Base-by-base conservation (phyloP, 2,888 invertebrate species). In the Plemyria rubiginata region DNA sequence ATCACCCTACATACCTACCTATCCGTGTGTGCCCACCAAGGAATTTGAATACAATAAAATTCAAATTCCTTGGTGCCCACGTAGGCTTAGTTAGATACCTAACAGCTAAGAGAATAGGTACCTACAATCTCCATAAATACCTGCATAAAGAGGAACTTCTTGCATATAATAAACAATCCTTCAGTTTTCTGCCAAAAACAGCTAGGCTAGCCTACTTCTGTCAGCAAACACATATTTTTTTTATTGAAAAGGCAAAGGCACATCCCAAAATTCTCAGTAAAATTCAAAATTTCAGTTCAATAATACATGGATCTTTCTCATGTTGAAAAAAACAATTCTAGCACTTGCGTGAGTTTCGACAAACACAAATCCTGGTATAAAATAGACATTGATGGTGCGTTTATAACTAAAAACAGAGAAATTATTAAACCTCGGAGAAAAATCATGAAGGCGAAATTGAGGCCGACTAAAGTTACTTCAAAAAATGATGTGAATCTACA, bases 311-410 rank as follows among this genome's bases (percentile, higher is more conserved):
- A 60, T 60, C n/a, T 9, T 22, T 7, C 16, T 7, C 43, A 54
- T 50, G 36, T 11, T 6, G 16, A 43, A 12, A 28, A 2, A 50
- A 51, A 29, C 12, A 13, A 5, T 8, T 13, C 9, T 22, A 22
- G 22, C 29, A 13, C 3, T 15, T 9, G 12, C 15, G 29, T 1
- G 29, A 40, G 29, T 49, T 60, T 72, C 43, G 80, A 82, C 12
- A 81, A 79, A 53, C 72, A 83, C 58, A 82, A 82, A 40, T 83
- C 83, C 0, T 83, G 83, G 83, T 83, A 83, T 57, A 80, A 81
- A 61, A 3, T 82, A 0, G 83, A 83, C 15, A 48, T 82, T 0
- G 81, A 81, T 0, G 81, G 79, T 0, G 74, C 65, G 0, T 81
- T 52, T 7, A 82, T 80, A 0, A 81, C 83, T 0, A 78, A 71